Percentiles rank a stretch among this genome's conserved stretches.
Conservation (phyloP, 2,797 vertebrate species). For the Trematomus bernacchii region DNA sequence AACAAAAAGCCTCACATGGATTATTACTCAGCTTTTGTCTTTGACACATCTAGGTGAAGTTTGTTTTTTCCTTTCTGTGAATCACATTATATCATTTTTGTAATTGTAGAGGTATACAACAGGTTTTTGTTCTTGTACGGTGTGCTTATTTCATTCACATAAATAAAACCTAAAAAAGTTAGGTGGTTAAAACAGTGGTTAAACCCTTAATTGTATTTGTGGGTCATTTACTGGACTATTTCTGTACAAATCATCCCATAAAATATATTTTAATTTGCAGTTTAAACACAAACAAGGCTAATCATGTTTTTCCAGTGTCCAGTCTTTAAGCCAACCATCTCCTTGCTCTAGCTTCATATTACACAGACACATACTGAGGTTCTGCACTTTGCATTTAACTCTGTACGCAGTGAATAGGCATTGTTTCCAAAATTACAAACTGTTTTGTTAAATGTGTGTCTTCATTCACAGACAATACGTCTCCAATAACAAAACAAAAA, state of each 20-base stretch:
- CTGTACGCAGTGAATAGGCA: constrained; percentile 4
- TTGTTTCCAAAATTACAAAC: background rate
- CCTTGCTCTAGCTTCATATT: constrained; percentile 6
- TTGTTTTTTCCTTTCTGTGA: constrained; percentile 11
- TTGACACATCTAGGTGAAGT: constrained; percentile 29
- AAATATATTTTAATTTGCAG: background rate
- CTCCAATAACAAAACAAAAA: background rate
- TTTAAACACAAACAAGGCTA: background rate
- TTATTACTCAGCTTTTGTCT: constrained; percentile 54
- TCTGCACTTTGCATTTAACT: background rate
- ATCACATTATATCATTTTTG: background rate
- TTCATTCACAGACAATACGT: background rate
- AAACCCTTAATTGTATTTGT: background rate
- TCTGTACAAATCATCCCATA: background rate
- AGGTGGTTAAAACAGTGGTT: background rate
- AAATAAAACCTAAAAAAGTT: background rate
- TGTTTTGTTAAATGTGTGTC: background rate
- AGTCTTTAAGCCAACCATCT: background rate
- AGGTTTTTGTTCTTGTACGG: background rate
- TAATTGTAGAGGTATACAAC: background rate
- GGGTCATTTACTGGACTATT: background rate
- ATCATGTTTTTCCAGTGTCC: background rate
- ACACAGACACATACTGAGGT: background rate
- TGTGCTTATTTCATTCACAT: background rate
- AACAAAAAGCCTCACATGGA: constrained; percentile 11